Base-by-base conservation (phyloP, 1,140 invertebrate genomes). In the Uloborus diversus region DNA sequence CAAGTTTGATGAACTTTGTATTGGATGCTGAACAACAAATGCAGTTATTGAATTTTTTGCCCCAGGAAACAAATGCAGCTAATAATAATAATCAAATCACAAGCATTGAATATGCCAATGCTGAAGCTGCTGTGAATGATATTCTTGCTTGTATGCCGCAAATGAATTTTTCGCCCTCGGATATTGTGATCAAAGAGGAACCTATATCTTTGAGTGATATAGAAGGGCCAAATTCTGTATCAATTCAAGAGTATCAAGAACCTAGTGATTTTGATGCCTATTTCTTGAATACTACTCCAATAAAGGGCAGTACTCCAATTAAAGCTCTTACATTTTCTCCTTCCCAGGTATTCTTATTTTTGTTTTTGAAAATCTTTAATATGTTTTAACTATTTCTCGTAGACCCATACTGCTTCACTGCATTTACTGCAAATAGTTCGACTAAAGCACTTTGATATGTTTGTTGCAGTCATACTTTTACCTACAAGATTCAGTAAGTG, bases 251-350 rank as follows among this genome's bases (percentile, higher is more conserved):
- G 4, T 33, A 23, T 33, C n/a, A 17, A 49, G 57, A 13, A 32
- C 11, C 57, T 30, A 28, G 25, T 14, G 25, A 14, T 2, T 65
- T 65, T 28, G 20, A 66, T 14, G 11, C 37, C 1, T 66, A 56
- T 28, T 37, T 66, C 5, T n/a, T 42, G 13, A 57, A 14, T 7
- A 33, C 32, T 5, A 78, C 73, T 20, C 73, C 73, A 11, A 25
- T 57, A 7, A 78, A 78, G 28, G 20, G 28, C 9, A 42, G 23
- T 20, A 56, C 49, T 30, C 61, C 61, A 0, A 51, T 78, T 14
- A 32, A 78, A 5, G 23, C 28, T 27, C 32, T 78, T 1, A 78
- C 30, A 13, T 78, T 78, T 28, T 78, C 73, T 14, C 73, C 73
- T 7, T 78, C 73, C 25, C 73, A 78, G 51, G 73, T 65, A 66